Conservation (phyloP, 2,113 vertebrate genomes). For the Pelvicachromis taeniatus region DNA sequence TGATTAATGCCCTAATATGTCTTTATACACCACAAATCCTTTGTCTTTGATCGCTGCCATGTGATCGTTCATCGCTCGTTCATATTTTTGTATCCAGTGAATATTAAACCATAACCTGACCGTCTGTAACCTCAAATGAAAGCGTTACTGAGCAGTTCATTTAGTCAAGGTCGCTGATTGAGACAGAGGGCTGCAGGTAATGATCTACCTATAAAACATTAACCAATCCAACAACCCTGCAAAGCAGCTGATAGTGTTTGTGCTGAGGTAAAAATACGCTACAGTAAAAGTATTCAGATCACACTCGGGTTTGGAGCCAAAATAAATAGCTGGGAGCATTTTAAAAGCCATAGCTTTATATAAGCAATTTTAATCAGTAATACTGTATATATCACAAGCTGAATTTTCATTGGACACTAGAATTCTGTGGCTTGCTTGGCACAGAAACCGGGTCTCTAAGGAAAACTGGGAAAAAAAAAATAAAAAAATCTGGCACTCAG, state of each 20-base stretch:
- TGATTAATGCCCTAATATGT: background rate
- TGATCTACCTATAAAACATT: constrained; percentile 3
- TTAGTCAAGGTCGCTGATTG: background rate
- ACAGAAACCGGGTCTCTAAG: background rate
- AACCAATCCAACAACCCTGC: background rate
- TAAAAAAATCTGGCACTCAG: background rate
- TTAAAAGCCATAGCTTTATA: background rate
- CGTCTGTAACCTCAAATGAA: background rate
- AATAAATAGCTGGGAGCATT: background rate
- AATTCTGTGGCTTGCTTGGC: background rate
- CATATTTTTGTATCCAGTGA: background rate
- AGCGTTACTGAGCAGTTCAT: background rate
- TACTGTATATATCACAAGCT: background rate
- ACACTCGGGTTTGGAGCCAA: background rate
- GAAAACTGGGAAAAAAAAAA: background rate
- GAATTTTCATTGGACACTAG: background rate
- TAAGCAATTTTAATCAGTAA: background rate
- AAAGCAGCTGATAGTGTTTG: background rate
- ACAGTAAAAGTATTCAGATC: background rate
- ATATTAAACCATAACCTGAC: background rate
- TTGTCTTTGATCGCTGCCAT: background rate
- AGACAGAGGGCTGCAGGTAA: background rate
- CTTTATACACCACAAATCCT: background rate
- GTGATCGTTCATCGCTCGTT: background rate
- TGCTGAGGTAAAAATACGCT: background rate